Evolutionary conservation across 2,113 vertebrate species (phyloP).

Genomic region (Mustelus asterias): DNA sequence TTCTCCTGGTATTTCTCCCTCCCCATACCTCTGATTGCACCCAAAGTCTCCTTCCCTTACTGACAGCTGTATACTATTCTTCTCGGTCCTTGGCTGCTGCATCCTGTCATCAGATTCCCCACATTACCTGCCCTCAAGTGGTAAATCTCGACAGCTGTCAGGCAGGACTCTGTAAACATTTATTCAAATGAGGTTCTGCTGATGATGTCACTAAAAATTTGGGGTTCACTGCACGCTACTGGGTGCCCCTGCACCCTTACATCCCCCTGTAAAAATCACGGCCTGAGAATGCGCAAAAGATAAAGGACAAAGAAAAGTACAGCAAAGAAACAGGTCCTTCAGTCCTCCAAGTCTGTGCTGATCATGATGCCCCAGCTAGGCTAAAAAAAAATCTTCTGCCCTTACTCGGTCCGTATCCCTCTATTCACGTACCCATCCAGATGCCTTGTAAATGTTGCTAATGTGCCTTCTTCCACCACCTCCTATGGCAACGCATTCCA

Average conservation of each 20-base stretch:
- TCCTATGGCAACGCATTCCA: no score
- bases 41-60: background rate
- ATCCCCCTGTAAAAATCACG: background rate
- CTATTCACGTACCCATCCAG: no score
- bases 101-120: background rate
- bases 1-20: background rate
- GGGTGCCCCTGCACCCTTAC: background rate
- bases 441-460: no score
- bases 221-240: background rate
- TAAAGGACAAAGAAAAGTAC: background rate
- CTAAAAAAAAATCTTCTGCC: no score
- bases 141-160: background rate
- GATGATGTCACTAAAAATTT: background rate
- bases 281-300: background rate
- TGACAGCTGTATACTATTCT: background rate
- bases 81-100: background rate
- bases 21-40: background rate
- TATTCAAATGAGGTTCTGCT: background rate
- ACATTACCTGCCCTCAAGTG: background rate
- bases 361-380: no score
- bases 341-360: no score
- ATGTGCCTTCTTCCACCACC: no score
- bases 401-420: no score
- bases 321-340: no score
- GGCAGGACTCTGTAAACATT: background rate